Base-by-base conservation (phyloP, 2,797 vertebrate species). In the Takifugu rubripes region DNA sequence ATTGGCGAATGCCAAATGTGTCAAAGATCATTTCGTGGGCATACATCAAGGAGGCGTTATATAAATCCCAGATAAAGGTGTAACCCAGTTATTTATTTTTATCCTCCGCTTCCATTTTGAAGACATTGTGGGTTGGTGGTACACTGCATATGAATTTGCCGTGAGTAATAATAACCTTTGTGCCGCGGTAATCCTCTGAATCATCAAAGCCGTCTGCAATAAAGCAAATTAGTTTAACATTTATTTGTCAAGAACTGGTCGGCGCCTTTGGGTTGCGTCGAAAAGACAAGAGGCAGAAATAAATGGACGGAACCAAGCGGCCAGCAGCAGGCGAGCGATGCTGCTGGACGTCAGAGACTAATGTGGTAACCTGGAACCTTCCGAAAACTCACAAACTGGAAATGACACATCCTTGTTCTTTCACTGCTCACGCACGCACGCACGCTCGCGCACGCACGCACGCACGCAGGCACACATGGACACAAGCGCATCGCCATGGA, bases 401-500 rank as follows among this genome's bases (percentile, higher is more conserved):
- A 80, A 79, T 77, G 73, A 79, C 59, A 85, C 64, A 73, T 76
- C 54, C 59, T 46, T 50, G 65, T 61, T 64, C 58, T 70, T 74
- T 77, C 61, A 59, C 74, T 79, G 66, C 71, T 63, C 74, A 47
- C 11, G 59, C 59, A 74, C 11, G 59, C 59, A 74, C 64, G 61
- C 71, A 74, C 56, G 53, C 62, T 11, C 21, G 25, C 27, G 7
- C 31, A 7, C 66, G 25, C 25, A 36, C 27, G 7, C 31, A 7
- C 66, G 25, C 25, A 36, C 29, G 52, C 61, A 21, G n/a, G 25
- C 64, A 21, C 31, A 31, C 44, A 56, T 54, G 48, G 60, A 64
- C 64, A 69, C 49, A 66, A 43, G 73, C 64, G 70, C 73, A 88
- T 87, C 82, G 72, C 87, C 88, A 89, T 89, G 87, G 87, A 88